Base-by-base conservation (phyloP, 2,888 invertebrate species). In the Spodoptera picta region DNA sequence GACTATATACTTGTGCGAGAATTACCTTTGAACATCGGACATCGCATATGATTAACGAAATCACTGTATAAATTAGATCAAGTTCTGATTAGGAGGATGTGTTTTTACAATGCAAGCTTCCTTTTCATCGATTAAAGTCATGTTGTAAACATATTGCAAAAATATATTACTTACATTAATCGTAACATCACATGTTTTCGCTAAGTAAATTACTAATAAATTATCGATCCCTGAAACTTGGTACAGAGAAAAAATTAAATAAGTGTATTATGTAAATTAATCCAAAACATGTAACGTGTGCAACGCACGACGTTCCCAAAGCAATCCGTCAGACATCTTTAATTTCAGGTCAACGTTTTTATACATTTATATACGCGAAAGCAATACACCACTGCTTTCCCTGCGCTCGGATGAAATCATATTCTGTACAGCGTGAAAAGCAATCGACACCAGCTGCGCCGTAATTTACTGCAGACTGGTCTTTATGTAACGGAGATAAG, bases 371-470 rank as follows among this genome's bases (percentile, higher is more conserved):
- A 73, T 73, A 61, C 80, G 73, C 79, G 80, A 84, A 81, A 85
- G 85, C 82, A 83, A 84, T 83, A 84, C 70, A 72, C 78, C 82
- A 81, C 82, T 81, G 87, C 88, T 90, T 90, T 91, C 90, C 86
- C 87, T 79, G 70, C 82, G 76, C 73, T 83, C 77, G 77, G 82
- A 88, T 88, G 83, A 89, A 90, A 91, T 90, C 87, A 88, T 88
- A 89, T 87, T 87, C 86, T 80, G 79, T 77, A 80, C 80, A 79
- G 79, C 82, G 86, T 86, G 84, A 87, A 90, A 87, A 87, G 85
- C 85, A 84, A 88, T 88, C 84, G 83, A 85, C 85, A 83, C 83
- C 76, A 71, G 70, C 64, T 60, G 59, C 56, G 54, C 41, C 46
- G 42, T 47, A 47, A 61, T 53, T 50, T 69, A 68, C 52, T 55